Evolutionary conservation across 2,888 invertebrate species (phyloP).

Genomic region (Epirrhoe tristata): DNA sequence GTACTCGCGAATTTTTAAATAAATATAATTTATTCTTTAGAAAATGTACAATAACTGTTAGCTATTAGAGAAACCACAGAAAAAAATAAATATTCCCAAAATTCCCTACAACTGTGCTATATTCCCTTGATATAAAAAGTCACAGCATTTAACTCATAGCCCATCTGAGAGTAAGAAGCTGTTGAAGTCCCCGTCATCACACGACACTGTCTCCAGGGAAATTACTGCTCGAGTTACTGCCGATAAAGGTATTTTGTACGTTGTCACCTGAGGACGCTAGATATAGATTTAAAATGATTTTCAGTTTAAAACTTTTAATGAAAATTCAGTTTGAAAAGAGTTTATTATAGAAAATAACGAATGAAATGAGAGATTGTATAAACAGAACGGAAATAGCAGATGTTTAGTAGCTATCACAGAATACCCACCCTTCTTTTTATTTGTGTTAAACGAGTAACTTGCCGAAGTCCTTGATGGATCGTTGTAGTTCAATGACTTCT

Average conservation of each 20-base stretch:
- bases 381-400: too few relatives aligned
- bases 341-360: not conserved
- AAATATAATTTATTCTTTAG: too few relatives aligned
- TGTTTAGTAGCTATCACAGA: too few relatives aligned
- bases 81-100: too few relatives aligned
- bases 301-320: not conserved
- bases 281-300: constrained; percentile 7
- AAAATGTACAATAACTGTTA: not conserved
- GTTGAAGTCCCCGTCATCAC: constrained; percentile 33
- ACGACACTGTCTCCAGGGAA: constrained; percentile 43
- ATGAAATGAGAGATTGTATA: too few relatives aligned
- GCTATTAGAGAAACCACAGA: too few relatives aligned
- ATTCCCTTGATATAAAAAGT: not conserved
- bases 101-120: too few relatives aligned
- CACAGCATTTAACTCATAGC: not conserved
- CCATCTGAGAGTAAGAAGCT: constrained; percentile 14
- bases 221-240: constrained; percentile 37
- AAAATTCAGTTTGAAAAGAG: not conserved
- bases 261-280: constrained; percentile 14
- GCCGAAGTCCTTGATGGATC: too few relatives aligned
- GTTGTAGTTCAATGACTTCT: too few relatives aligned
- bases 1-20: too few relatives aligned
- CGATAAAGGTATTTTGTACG: constrained; percentile 18
- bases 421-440: too few relatives aligned
- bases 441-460: too few relatives aligned